Evolutionary conservation across 2,113 vertebrate species (phyloP).

Genomic region (Argyrosomus japonicus): DNA sequence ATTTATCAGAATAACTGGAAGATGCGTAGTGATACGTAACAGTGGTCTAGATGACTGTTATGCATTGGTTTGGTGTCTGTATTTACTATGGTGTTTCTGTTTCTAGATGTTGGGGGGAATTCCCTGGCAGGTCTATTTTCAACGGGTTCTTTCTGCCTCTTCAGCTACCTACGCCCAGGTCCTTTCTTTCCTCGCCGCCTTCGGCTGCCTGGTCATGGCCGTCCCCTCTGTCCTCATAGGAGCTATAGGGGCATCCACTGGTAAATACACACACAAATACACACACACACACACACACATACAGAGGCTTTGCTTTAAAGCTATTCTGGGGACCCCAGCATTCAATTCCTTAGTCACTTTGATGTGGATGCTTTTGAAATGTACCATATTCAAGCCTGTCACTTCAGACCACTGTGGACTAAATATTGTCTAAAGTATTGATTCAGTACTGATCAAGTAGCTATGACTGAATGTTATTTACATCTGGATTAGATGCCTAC

Average conservation of each 20-base stretch:
- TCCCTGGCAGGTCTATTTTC: conserved; percentile 99
- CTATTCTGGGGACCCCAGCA: neutral
- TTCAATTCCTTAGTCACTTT: neutral
- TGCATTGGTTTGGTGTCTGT: conserved; percentile 51
- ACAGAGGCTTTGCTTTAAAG: neutral
- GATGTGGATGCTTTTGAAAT: neutral
- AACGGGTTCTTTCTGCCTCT: conserved; percentile 96
- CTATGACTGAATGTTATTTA: neutral
- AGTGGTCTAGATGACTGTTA: conserved; percentile 31
- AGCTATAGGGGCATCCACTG: conserved; percentile 95
- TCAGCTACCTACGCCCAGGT: conserved; percentile 97
- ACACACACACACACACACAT: conserved; percentile 5
- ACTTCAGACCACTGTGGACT: too few species aligned
- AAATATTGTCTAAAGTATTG: neutral
- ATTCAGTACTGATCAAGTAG: neutral
- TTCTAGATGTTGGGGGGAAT: conserved; percentile 95
- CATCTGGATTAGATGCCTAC: neutral
- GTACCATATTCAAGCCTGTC: neutral
- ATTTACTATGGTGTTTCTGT: conserved; percentile 77
- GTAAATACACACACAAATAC: conserved; percentile 78
- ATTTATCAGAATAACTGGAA: neutral
- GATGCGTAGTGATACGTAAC: too few species aligned
- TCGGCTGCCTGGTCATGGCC: conserved; percentile 96
- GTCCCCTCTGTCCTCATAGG: conserved; percentile 94
- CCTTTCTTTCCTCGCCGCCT: conserved; percentile 95